These are phyloP conservation scores for Lycodopsis pacificus DNA, from an alignment of 2,797 vertebrate genomes.

Conservation along the genomic window DNA sequence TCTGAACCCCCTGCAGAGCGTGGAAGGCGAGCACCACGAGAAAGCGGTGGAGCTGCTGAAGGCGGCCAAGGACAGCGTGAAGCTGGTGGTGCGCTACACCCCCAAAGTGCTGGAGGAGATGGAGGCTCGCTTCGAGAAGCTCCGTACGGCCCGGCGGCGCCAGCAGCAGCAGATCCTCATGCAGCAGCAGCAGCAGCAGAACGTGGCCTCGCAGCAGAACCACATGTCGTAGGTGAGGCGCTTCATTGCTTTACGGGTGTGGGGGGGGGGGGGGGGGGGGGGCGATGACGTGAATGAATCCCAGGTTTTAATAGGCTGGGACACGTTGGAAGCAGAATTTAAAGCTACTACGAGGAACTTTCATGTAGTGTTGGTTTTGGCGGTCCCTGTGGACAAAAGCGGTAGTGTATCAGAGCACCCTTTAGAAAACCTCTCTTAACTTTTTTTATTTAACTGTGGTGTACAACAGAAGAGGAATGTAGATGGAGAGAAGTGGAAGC, in stretches of 20 bases:
- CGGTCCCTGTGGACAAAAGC: neutral
- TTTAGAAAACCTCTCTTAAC: too few relatives aligned
- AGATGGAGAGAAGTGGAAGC: neutral
- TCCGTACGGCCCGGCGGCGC: conserved; percentile 94
- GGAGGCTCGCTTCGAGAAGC: conserved; percentile 98
- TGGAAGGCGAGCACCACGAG: conserved; percentile 98
- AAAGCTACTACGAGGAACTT: neutral
- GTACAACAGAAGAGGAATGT: neutral
- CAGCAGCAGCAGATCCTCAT: conserved; percentile 97
- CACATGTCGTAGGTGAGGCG: conserved; percentile 99
- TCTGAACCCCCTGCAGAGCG: conserved; percentile 85
- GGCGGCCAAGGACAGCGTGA: conserved; percentile 96
- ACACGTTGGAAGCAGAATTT: neutral
- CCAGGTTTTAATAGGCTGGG: neutral
- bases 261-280: neutral
- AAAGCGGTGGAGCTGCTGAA: conserved; percentile 98
- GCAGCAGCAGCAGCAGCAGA: conserved; percentile 94
- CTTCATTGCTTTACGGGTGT: conserved; percentile 85
- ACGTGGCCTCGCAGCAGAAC: conserved; percentile 91
- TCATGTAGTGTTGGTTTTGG: neutral
- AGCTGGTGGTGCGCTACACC: conserved; percentile 98
- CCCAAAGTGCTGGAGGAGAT: conserved; percentile 99
- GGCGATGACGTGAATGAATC: neutral
- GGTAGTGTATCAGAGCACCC: neutral
- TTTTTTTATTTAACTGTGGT: too few relatives aligned